These are phyloP conservation scores for Sylvietta virens DNA, from an alignment of 2,113 vertebrate species.

Conservation along the genomic window DNA sequence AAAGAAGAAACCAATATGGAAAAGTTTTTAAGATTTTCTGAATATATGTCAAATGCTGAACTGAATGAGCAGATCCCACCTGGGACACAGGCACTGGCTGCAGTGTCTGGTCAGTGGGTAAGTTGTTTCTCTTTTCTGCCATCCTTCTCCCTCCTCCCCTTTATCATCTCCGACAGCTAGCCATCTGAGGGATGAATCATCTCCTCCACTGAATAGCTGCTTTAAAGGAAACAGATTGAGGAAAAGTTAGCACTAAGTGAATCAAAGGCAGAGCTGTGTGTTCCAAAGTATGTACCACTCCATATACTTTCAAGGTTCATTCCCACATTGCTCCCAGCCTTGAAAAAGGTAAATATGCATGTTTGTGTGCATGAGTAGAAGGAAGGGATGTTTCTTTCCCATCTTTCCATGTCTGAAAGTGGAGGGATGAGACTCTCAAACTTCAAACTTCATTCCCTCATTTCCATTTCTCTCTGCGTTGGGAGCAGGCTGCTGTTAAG, in stretches of 20 bases:
- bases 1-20: background rate
- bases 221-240: background rate
- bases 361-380: background rate
- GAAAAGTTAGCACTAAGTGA: background rate
- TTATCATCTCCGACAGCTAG: background rate
- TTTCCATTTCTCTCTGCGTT: background rate
- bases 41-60: background rate
- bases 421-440: background rate
- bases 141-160: background rate
- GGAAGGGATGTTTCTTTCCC: background rate
- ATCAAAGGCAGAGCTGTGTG: background rate
- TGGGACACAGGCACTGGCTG: background rate
- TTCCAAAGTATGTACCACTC: background rate
- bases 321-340: background rate
- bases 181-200: conserved; percentile 20
- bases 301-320: background rate
- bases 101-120: background rate
- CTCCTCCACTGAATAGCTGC: background rate
- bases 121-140: background rate
- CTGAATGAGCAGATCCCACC: background rate
- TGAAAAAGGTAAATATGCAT: fast-evolving
- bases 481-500: background rate
- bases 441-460: background rate
- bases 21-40: background rate
- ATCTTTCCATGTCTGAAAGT: background rate